Base-by-base conservation (phyloP, 2,113 vertebrate genomes). In the Austrofundulus limnaeus region DNA sequence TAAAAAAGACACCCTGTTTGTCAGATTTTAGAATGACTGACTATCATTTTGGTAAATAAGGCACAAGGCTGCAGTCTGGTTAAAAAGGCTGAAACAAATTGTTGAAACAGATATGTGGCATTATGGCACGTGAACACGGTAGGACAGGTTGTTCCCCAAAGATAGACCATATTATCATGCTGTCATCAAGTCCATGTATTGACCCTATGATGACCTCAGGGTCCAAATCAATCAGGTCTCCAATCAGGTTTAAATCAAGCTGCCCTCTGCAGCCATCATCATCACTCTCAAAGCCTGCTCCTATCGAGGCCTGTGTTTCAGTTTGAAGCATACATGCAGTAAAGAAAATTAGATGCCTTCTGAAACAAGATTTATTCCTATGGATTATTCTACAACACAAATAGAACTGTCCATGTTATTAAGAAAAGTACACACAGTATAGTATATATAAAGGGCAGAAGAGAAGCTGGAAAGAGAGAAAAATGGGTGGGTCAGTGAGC, bases 401-500 rank as follows among this genome's bases (percentile, higher is more conserved):
- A 80, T 15, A 61, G 51, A 51, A 57, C 66, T 70, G 70, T 70
- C 37, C 77, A 45, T 59, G 59, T 41, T 69, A 58, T 41, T 66
- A 61, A 66, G 42, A 54, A 45, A 20, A 45, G 57, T 20, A 66
- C 57, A 53, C 9, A 34, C 5, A 63, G 48, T 39, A n/a, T n/a
- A n/a, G 43, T 70, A 79, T 70, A 53, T 74, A 61, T 70, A 39
- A 74, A 31, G 41, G 47, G 46, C 28, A 52, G 59, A 52, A 15
- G 59, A 21, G 46, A 43, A 68, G 43, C 72, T 24, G 20, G 49
- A 63, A 31, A 70, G 48, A 52, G 49, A 53, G 59, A 41, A 65
- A 55, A 72, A 50, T 47, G 67, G 82, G 76, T 61, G 77, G 84
- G 85, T 83, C 87, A 88, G 78, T 89, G 78, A 85, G 83, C 89